Evolutionary conservation across 2,888 invertebrate species (phyloP).

Genomic region (Cristatella mucedo): DNA sequence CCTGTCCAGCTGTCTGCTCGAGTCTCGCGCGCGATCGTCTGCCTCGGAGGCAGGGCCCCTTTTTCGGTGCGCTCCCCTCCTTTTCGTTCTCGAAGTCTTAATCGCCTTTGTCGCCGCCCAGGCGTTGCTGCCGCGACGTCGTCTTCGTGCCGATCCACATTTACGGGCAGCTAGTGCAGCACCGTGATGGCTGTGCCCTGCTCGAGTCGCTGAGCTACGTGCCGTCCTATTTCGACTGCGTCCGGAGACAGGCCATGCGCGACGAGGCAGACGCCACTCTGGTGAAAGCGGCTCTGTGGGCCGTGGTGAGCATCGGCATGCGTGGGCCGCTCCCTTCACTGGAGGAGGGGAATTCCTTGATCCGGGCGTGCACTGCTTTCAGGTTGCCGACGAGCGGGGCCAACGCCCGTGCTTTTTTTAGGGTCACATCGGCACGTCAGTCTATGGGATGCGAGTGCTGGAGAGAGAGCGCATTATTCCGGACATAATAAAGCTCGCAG

Average conservation of each 20-base stretch:
- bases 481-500: conserved; percentile 51
- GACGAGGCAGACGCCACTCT: conserved; percentile 37
- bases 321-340: too few species aligned
- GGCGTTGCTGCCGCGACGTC: too few species aligned
- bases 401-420: conserved; percentile 14
- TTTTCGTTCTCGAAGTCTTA: not conserved
- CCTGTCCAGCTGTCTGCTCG: too few species aligned
- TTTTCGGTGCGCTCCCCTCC: not conserved
- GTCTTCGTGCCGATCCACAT: conserved; percentile 56
- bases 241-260: conserved; percentile 20
- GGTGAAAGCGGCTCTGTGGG: conserved; percentile 77
- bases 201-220: conserved; percentile 25
- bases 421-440: conserved; percentile 62
- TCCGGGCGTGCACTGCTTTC: too few species aligned
- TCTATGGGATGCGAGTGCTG: conserved; percentile 58
- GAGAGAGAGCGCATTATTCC: conserved; percentile 46
- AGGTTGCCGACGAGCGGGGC: not conserved
- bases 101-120: too few species aligned
- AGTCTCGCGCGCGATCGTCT: too few species aligned
- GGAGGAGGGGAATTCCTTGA: too few species aligned
- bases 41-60: not conserved
- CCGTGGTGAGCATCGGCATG: conserved; percentile 44
- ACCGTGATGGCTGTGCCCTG: conserved; percentile 42
- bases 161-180: conserved; percentile 64
- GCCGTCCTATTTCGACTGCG: conserved; percentile 26